These are phyloP conservation scores for Cyclina sinensis DNA, from an alignment of 1,140 invertebrate species.

Conservation along the genomic window DNA sequence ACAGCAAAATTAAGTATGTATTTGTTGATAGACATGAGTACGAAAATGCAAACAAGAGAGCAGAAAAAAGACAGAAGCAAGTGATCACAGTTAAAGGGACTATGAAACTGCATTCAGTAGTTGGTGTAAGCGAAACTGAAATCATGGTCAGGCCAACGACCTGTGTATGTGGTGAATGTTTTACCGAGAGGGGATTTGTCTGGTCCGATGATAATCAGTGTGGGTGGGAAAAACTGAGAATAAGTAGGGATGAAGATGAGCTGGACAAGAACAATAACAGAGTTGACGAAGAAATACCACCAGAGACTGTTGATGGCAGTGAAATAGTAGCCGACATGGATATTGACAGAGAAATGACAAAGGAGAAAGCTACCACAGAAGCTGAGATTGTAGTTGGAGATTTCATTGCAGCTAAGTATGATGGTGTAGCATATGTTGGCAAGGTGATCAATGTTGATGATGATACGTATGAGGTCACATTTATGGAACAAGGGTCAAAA, in stretches of 20 bases:
- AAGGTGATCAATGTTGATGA: constrained; percentile 46
- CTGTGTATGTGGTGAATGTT: not conserved
- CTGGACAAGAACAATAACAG: not conserved
- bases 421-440: constrained; percentile 30
- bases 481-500: constrained; percentile 44
- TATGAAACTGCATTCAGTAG: constrained; percentile 68
- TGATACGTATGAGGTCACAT: constrained; percentile 27
- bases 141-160: not conserved
- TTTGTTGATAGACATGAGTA: no score
- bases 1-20: no score
- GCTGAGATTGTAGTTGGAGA: not conserved
- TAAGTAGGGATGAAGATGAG: not conserved
- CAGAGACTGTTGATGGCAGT: no score
- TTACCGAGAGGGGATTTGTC: not conserved
- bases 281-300: not conserved
- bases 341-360: no score
- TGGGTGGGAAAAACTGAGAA: not conserved
- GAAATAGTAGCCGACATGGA: no score
- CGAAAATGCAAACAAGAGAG: no score
- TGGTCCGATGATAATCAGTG: not conserved
- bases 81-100: constrained; percentile 59
- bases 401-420: constrained; percentile 49
- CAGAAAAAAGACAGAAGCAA: no score
- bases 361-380: no score
- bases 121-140: constrained; percentile 48